Base-by-base conservation (phyloP, 2,888 invertebrate species). In the Amphipyra berbera region DNA sequence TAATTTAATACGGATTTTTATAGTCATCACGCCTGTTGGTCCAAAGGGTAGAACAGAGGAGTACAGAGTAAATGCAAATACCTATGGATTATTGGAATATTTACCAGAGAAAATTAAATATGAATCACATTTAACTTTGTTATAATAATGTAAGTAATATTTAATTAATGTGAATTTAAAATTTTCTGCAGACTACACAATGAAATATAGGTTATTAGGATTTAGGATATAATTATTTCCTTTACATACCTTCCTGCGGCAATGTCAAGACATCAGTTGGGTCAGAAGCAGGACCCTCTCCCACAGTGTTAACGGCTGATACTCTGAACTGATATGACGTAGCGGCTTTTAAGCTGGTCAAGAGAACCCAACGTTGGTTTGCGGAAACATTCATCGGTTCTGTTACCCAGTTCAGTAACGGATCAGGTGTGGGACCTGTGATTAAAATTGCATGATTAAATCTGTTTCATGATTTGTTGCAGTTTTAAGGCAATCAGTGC, bases 261-360 rank as follows among this genome's bases (percentile, higher is more conserved):
- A 99, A 95, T 80, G 97, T 97, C 56, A 99, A 96, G 55, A 97
- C 96, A 84, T 98, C 98, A 74, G 98, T 98, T 0, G 99, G 97
- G 63, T 97, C 97, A 0, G 99, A 99, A 1, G 98, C 96, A 0
- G 97, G 97, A 3, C 99, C 99, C 87, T 99, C 98, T 0, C 99
- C 99, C 0, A 99, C 99, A 52, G 97, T 97, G 91, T 99, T 99
- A 10, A 99, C 97, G 12, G 99, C 99, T 70, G 98, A 98, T n/a
- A 99, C 98, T 68, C 99, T 96, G 91, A 99, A 99, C 89, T 99
- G 98, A 90, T 99, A 99, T 0, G 98, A 97, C 0, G 98, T 97
- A 0, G 99, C 99, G 0, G 99, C 99, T 90, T 98, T 98, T 49
- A 99, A 95, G 85, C 97, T 97, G 44, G 97, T 97, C 50, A 99